Percentiles rank a stretch among this genome's conserved stretches.
Evolutionary conservation across 2,888 invertebrate species (phyloP).

Genomic region (Nemoura dubitans): DNA sequence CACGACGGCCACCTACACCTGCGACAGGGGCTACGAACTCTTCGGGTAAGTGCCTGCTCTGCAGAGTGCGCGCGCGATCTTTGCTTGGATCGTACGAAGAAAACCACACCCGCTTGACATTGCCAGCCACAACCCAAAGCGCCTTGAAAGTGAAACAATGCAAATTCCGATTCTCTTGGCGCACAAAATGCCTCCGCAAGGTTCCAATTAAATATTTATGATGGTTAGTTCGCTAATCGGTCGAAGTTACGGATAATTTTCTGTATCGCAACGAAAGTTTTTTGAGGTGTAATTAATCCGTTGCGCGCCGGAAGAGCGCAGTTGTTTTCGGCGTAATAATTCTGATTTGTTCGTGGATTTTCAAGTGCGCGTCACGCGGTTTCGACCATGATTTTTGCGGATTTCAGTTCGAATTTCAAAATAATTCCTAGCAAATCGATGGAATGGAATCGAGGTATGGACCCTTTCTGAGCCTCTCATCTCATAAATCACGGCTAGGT

Average conservation of each 20-base stretch:
- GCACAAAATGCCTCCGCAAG: not conserved
- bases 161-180: not conserved
- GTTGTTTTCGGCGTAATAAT: not conserved
- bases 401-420: not conserved
- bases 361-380: not conserved
- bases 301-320: not conserved
- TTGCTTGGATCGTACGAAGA: not conserved
- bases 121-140: slow-evolving; percentile 18
- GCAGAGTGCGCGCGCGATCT: too few species aligned
- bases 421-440: too few species aligned
- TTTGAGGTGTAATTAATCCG: not conserved
- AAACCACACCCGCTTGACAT: not conserved
- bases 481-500: not conserved
- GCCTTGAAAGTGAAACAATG: slow-evolving; percentile 28
- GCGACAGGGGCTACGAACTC: slow-evolving; percentile 88
- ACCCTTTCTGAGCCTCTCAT: not conserved
- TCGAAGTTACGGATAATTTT: not conserved
- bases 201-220: not conserved
- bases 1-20: slow-evolving; percentile 78
- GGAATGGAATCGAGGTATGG: not conserved
- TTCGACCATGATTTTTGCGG: not conserved
- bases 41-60: slow-evolving; percentile 76
- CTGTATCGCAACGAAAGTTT: not conserved
- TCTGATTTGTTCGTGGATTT: not conserved
- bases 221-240: not conserved